Evolutionary conservation across 23 tunicate species (phyloP), one percentile per base, ranked within the genome.

Genomic region (Phallusia fumigata): DNA sequence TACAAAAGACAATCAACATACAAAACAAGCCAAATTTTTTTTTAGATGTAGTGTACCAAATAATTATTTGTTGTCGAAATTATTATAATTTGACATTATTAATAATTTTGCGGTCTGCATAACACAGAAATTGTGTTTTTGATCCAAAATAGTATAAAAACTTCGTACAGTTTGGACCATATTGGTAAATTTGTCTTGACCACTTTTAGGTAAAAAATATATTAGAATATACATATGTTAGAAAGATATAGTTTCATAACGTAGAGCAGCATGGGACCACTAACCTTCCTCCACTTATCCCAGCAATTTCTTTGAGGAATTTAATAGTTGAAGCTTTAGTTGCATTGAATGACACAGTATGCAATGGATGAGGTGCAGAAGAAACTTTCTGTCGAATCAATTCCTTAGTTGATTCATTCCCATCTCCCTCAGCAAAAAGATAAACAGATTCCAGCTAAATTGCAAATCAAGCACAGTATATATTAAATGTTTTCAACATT

Each of bases 331-430:
- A 76, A 1, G 88, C 30, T 65, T 89, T 86, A 1, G 90, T 72
- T 51, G 94, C 98, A 79, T 94, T 89, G 49, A 94, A 94, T 16
- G 94, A 89, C 31, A 94, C 85, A 26, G 94, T 89, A 79, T 94
- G 94, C 0, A 94, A 80, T 0, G 86, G 91, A 47, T 84, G 85
- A 1, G 85, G 88, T 32, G 90, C 65, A 49, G 82, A 69, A 18
- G 35, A 53, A 36, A 89, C 28, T 50, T 94, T 94, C 74, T 94
- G 94, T 11, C 95, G 85, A 21, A 94, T 64, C 22, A 94, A 28
- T 80, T 94, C 98, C 75, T 94, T 87, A n/a, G 88, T 89, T 34
- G 85, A 75, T 65, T 89, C 94, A 47, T 82, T 75, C 31, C 80
- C 88, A 53, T 94, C 98, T 15, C 98, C 98, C 83, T 89, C 98